Evolutionary conservation across 2,113 vertebrate genomes (phyloP).

Genomic region (Ailuropoda melanoleuca): DNA sequence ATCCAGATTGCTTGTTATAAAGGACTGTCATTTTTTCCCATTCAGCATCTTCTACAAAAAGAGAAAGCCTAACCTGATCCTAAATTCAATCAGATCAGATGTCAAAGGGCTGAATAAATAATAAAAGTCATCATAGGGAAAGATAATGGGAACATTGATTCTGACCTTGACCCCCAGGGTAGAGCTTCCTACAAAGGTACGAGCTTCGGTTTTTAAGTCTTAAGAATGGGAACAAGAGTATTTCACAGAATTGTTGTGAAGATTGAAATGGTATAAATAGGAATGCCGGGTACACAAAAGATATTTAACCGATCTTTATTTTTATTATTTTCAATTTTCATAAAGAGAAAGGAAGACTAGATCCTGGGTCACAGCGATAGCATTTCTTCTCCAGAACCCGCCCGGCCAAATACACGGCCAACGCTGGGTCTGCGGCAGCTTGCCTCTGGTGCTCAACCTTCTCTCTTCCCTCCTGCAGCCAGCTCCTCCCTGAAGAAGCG

Average conservation of each 20-base stretch:
- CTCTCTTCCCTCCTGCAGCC: slow-evolving; percentile 77
- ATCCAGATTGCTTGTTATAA: background rate
- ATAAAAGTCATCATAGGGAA: background rate
- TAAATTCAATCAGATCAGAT: background rate
- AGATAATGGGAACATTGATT: background rate
- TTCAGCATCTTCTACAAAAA: background rate
- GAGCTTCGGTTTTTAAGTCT: background rate
- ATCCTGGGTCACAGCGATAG: background rate
- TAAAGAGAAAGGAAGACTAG: background rate
- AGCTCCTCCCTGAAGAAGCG: slow-evolving; percentile 89
- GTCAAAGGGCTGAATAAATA: background rate
- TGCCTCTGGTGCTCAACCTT: background rate
- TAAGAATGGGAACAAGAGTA: background rate
- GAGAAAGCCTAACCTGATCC: background rate
- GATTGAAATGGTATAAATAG: background rate
- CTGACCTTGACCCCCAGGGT: background rate
- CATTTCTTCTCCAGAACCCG: background rate
- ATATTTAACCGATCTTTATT: background rate
- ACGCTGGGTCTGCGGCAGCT: background rate
- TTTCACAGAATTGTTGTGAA: background rate
- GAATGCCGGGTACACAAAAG: background rate
- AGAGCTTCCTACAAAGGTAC: background rate
- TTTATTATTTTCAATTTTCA: background rate
- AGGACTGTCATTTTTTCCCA: background rate
- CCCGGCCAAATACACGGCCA: background rate